Evolutionary conservation across 2,797 vertebrate genomes (phyloP).

Genomic region (Simalia tracyae): DNA sequence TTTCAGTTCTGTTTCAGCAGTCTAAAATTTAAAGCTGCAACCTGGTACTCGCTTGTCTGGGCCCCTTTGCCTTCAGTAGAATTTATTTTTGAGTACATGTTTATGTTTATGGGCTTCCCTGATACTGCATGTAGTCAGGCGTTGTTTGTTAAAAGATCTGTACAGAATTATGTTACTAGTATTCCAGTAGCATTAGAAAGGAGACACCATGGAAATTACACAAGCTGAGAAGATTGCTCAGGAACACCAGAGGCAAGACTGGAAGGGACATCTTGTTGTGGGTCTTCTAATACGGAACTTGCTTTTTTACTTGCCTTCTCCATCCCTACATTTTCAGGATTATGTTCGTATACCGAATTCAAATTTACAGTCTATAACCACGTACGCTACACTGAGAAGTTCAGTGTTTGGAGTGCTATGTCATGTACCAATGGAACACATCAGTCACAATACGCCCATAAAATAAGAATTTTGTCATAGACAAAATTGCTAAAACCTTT

Average conservation of each 20-base stretch:
- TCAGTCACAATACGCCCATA: not conserved
- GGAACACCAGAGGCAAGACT: not conserved
- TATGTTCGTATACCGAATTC: not conserved
- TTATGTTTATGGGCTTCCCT: not conserved
- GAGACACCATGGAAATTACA: not conserved
- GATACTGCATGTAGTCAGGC: not conserved
- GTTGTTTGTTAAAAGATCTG: not conserved
- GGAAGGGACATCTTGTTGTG: not conserved
- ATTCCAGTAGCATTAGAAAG: not conserved
- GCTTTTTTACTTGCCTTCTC: not conserved
- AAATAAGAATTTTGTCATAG: not conserved
- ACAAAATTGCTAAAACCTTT: not conserved
- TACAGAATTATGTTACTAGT: not conserved
- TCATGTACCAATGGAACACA: not conserved
- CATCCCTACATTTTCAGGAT: not conserved
- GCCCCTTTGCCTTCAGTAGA: not conserved
- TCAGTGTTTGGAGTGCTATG: not conserved
- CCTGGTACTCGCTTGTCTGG: not conserved
- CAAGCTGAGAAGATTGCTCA: not conserved
- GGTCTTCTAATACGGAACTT: not conserved
- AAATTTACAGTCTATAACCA: not conserved
- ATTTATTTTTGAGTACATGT: not conserved
- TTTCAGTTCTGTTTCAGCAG: not conserved
- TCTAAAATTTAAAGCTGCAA: not conserved
- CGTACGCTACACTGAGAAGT: not conserved